These are phyloP conservation scores for mouse (Mus musculus) DNA, from an alignment of 2,113 vertebrate species.

Conservation along the genomic window DNA sequence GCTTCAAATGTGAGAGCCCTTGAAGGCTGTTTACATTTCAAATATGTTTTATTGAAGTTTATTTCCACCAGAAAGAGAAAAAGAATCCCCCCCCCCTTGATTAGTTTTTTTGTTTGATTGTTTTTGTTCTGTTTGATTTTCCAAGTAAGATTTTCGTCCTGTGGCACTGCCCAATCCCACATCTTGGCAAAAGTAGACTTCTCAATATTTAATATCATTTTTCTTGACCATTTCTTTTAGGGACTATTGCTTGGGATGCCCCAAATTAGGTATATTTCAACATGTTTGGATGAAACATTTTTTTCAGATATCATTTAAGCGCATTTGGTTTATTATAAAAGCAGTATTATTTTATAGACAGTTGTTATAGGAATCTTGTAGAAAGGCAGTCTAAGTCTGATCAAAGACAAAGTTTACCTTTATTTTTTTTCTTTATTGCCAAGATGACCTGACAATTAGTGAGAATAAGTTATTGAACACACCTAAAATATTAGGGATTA, in stretches of 20 bases:
- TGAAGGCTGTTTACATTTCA: neutral
- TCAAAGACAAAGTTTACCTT: no score
- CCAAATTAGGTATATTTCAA: neutral
- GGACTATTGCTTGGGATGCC: neutral
- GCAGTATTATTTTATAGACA: neutral
- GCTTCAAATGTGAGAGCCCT: neutral
- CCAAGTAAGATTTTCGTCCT: neutral
- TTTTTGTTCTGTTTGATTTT: neutral
- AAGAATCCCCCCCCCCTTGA: no score
- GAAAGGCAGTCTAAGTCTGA: neutral
- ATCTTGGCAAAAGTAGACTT: neutral
- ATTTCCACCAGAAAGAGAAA: slow-evolving; percentile 8
- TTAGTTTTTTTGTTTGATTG: no score
- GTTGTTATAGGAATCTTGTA: no score
- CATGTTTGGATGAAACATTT: no score
- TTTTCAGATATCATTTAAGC: neutral
- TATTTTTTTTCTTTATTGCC: neutral
- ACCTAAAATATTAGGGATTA: neutral
- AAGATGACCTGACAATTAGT: neutral
- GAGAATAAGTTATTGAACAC: neutral
- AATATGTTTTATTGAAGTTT: neutral
- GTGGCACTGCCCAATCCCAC: neutral
- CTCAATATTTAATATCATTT: neutral
- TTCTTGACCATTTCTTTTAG: neutral
- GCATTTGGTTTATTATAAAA: neutral